These are phyloP conservation scores for Eudyptes chrysolophus DNA, from an alignment of 2,113 vertebrate genomes.

Conservation along the genomic window DNA sequence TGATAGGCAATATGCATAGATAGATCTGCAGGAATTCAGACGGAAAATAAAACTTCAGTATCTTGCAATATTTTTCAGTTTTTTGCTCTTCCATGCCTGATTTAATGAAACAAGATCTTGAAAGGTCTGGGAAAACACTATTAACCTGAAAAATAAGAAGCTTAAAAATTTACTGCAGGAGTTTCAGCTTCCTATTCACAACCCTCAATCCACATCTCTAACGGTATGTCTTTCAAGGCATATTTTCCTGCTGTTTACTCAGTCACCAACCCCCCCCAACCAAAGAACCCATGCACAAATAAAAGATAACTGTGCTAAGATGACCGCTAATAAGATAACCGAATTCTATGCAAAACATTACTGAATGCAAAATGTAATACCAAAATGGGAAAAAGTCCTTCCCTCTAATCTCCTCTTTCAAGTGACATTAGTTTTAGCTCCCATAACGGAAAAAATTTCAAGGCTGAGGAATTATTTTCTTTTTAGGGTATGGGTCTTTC, in stretches of 20 bases:
- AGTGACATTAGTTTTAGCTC: conserved; percentile 37
- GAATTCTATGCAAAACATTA: not conserved
- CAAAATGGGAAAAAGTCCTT: not conserved
- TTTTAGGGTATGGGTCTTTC: not conserved
- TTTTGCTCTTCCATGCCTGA: conserved; percentile 1
- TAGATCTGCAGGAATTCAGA: not conserved
- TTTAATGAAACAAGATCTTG: conserved; percentile 30
- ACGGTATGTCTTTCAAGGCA: not conserved
- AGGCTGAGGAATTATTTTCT: not conserved
- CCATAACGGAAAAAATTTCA: not conserved
- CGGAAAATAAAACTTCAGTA: not conserved
- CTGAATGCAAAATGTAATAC: conserved; percentile 7
- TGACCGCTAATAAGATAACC: conserved; percentile 13
- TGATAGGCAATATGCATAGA: not conserved
- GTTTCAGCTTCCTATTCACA: conserved; percentile 19
- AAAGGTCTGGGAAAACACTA: conserved; percentile 13
- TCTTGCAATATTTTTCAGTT: not conserved
- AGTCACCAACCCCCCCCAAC: not conserved
- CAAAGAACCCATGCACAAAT: not conserved
- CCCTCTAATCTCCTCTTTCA: conserved; percentile 31
- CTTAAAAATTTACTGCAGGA: conserved; percentile 33
- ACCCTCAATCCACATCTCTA: not conserved
- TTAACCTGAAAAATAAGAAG: conserved; percentile 51
- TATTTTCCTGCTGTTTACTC: conserved; percentile 4
- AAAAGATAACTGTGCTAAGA: not conserved